Evolutionary conservation across 92 coral and sea anemone species (phyloP), one percentile per base, ranked within the genome.

Genomic region (Paragorgia papillata): DNA sequence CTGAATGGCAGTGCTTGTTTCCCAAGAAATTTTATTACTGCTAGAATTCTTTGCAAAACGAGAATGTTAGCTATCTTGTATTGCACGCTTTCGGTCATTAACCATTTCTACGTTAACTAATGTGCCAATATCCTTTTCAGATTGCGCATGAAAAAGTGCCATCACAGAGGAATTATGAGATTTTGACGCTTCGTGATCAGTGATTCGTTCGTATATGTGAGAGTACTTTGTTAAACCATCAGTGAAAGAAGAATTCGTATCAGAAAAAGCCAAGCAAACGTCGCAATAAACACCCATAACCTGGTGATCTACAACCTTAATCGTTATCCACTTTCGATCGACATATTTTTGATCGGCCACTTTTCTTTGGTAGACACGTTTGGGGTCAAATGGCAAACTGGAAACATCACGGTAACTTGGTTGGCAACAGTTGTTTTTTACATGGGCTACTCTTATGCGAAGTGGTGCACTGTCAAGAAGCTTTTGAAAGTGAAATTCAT

Each of bases 221-320:
- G 43, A 29, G 34, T 63, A 63, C 43, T 63, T 40, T 31, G 70
- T 63, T 30, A 63, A 63, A 63, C 70, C 70, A 33, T 63, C 40
- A 24, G 70, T 63, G 27, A 63, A 63, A 63, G 70, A 1, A 63
- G 70, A 63, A 14, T 40, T 31, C 19, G 48, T 31, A 18, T 63
- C 49, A 9, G 70, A 40, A 32, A 63, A 63, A 63, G 70, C 70
- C 40, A 63, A 26, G 40, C 70, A 63, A 34, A 63, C 27, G 40
- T 63, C 34, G 46, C 70, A 63, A 63, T 63, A 63, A 63, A 63
- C 48, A 31, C 70, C 70, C 70, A 14, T 63, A 20, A 62, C 69
- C 69, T 62, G 1, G 43, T 4, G 69, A 24, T 62, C 69, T 29
- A 28, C 19, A 62, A 62, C 15, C 10, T 62, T 33, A 13, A 62